Evolutionary conservation across 2,888 invertebrate species (phyloP).

Genomic region (Apamea epomidion): DNA sequence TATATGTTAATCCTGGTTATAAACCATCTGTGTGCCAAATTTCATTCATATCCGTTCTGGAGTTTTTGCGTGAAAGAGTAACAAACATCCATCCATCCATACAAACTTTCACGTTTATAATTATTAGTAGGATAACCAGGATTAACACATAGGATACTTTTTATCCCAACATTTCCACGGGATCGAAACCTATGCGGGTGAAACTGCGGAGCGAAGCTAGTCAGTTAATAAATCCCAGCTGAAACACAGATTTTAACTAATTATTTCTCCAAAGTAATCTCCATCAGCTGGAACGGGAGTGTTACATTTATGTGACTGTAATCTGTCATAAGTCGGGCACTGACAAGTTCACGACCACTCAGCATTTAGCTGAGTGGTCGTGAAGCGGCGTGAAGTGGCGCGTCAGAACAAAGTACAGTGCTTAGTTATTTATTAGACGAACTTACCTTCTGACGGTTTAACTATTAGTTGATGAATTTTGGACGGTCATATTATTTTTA

Average conservation of each 20-base stretch:
- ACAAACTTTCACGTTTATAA: too few species aligned
- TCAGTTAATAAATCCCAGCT: neutral
- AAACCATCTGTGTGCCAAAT: too few species aligned
- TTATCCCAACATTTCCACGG: too few species aligned
- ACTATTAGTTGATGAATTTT: too few species aligned
- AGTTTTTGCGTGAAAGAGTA: too few species aligned
- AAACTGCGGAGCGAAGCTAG: too few species aligned
- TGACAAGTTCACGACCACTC: slow-evolving; percentile 27
- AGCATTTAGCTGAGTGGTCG: neutral
- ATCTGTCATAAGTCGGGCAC: slow-evolving; percentile 33
- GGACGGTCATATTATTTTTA: neutral
- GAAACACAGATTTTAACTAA: slow-evolving; percentile 5
- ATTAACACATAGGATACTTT: too few species aligned
- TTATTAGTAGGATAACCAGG: too few species aligned
- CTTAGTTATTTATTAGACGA: slow-evolving; percentile 10
- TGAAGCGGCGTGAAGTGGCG: neutral
- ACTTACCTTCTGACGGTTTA: neutral
- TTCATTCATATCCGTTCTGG: too few species aligned
- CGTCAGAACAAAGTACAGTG: neutral
- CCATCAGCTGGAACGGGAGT: neutral
- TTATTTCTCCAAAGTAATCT: slow-evolving; percentile 23
- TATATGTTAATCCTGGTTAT: too few species aligned
- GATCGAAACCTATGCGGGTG: too few species aligned
- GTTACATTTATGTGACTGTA: slow-evolving; percentile 24
- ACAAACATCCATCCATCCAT: too few species aligned